Conservation (phyloP, 1,140 invertebrate genomes). For the Drosophila lowei region DNA sequence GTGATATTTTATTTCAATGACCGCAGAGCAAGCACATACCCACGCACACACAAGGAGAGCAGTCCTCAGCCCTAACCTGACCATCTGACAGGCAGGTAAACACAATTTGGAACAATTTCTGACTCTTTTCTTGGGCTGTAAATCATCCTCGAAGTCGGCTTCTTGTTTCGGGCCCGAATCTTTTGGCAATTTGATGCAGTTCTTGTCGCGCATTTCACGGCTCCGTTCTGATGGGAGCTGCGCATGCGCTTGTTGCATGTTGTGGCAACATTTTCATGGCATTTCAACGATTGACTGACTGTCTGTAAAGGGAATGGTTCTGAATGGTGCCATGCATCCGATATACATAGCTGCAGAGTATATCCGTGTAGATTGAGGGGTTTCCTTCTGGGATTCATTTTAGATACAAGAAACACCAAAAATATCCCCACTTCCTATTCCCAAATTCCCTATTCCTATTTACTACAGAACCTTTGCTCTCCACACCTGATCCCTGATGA, state of each 20-base stretch:
- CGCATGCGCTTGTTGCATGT: constrained; percentile 74
- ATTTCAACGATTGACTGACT: no score
- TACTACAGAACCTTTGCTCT: no score
- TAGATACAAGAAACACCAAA: no score
- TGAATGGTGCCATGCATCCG: no score
- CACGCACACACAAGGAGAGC: constrained; percentile 27
- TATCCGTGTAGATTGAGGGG: no score
- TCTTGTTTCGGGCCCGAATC: constrained; percentile 9
- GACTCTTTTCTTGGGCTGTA: constrained; percentile 31
- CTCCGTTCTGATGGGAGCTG: constrained; percentile 35
- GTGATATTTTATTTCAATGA: constrained; percentile 82
- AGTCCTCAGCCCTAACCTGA: constrained; percentile 13
- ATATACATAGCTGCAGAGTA: no score
- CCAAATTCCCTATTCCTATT: background rate
- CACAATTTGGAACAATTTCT: background rate
- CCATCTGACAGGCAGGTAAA: constrained; percentile 52
- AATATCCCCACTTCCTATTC: background rate
- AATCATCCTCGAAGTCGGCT: constrained; percentile 35
- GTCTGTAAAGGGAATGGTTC: constrained; percentile 9
- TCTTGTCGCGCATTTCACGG: constrained; percentile 15
- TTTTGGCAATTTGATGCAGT: constrained; percentile 23
- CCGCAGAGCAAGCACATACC: constrained; percentile 49
- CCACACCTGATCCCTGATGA: constrained; percentile 22
- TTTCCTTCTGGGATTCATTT: no score
- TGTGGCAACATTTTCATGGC: constrained; percentile 48